Evolutionary conservation across 2,797 vertebrate species (phyloP).

Genomic region (Aplochiton taeniatus): DNA sequence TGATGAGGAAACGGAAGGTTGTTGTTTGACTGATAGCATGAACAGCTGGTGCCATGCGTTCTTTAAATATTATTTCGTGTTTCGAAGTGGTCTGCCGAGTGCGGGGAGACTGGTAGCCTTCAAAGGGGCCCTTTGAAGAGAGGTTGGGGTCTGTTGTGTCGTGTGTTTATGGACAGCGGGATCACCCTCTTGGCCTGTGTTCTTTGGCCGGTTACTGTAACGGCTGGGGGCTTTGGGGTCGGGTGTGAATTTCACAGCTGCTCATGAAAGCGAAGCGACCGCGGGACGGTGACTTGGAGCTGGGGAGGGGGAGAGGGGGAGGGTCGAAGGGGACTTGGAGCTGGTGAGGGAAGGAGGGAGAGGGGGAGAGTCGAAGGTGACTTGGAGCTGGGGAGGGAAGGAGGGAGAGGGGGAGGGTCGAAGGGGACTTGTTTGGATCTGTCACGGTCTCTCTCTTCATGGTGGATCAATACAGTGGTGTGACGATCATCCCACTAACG

Average conservation of each 20-base stretch:
- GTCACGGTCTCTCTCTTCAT: conserved; percentile 16
- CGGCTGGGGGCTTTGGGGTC: conserved; percentile 46
- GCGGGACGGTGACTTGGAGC: neutral
- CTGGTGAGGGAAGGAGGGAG: conserved; percentile 4
- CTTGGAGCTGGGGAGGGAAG: no score
- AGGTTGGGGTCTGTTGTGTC: conserved; percentile 17
- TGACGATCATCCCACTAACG: conserved; percentile 16
- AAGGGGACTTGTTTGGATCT: conserved; percentile 44
- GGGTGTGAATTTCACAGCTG: conserved; percentile 77
- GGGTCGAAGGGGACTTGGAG: conserved; percentile 25
- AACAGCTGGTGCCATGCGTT: no score
- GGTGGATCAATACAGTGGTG: conserved; percentile 35
- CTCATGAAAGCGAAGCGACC: conserved; percentile 65
- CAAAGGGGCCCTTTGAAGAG: conserved; percentile 26
- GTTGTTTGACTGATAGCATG: no score
- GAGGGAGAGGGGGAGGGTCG: conserved; percentile 24
- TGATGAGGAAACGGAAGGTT: no score
- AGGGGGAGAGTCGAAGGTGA: conserved; percentile 16
- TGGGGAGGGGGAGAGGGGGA: neutral
- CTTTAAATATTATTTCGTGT: no score
- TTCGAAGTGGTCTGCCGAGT: no score
- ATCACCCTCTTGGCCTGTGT: conserved; percentile 49
- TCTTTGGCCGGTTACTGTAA: conserved; percentile 52
- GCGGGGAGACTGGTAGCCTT: no score
- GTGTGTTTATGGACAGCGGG: conserved; percentile 55